Evolutionary conservation across 2,797 vertebrate species (phyloP).

Genomic region (Luscinia megarhynchos): DNA sequence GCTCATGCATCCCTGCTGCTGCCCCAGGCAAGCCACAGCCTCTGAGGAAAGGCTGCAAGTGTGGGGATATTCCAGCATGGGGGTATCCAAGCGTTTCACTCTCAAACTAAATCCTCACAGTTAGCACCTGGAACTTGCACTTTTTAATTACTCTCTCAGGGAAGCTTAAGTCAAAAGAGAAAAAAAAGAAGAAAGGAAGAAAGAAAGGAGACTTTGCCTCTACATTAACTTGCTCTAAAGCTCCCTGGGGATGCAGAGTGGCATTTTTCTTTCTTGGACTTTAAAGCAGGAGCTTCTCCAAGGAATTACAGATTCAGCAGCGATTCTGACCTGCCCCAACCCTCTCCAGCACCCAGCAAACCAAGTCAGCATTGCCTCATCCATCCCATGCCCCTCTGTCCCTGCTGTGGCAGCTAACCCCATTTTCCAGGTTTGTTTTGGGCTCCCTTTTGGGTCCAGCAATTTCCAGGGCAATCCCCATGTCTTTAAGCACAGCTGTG

Average conservation of each 20-base stretch:
- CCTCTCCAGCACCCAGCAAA: accelerated
- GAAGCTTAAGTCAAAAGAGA: slow-evolving; percentile 26
- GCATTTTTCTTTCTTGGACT: not conserved
- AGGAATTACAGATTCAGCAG: not conserved
- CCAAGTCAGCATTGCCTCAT: not conserved
- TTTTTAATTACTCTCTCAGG: slow-evolving; percentile 62
- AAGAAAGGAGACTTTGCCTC: not conserved
- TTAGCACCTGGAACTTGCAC: not conserved
- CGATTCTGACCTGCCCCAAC: not conserved
- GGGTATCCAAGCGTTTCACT: not conserved
- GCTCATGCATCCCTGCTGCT: not conserved
- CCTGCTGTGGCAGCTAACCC: not conserved
- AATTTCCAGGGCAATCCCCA: not conserved
- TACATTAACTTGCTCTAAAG: slow-evolving; percentile 32
- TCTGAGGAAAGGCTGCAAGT: not conserved
- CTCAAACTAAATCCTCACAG: not conserved
- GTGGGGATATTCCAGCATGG: not conserved
- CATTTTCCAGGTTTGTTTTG: not conserved
- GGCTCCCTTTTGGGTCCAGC: not conserved
- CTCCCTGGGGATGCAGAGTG: not conserved
- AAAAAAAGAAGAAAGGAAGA: not conserved
- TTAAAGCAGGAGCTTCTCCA: not conserved
- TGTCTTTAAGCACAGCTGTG: not conserved
- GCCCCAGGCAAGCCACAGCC: not conserved
- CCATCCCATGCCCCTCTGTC: not conserved